Base-by-base conservation (phyloP, 2,888 invertebrate genomes). In the Drosophila phalerata region DNA sequence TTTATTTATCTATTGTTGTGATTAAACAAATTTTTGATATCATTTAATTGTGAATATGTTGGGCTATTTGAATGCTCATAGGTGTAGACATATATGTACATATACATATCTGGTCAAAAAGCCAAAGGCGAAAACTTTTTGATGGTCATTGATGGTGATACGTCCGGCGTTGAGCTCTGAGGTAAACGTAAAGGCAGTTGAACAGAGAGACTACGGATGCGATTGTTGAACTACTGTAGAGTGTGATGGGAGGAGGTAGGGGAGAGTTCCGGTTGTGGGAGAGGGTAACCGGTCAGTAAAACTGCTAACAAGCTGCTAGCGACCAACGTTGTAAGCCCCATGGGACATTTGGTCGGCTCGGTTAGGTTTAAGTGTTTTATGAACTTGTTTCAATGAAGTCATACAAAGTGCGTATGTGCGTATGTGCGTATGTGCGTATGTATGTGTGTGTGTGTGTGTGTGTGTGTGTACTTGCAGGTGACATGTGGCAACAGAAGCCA, bases 331-430 rank as follows among this genome's bases (percentile, higher is more conserved):
- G 79, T 68, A 86, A 85, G 58, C 69, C 79, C 79, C 78, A 73
- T 65, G 80, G 82, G 79, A 82, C 82, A 79, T 81, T 80, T 82
- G 78, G 81, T 73, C 78, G 73, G 82, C 68, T 73, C 73, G 81
- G 78, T 65, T 73, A 52, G 78, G 81, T 85, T 90, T 89, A 90
- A 90, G 89, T 90, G 91, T 89, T 90, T 90, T 90, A 90, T 90
- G 90, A 90, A 90, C 89, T 90, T 84, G 83, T 89, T 88, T 89
- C 88, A 85, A 84, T 87, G 79, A 81, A 89, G 82, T 87, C 89
- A 79, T 48, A 78, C 88, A 72, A 81, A 71, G 69, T 85, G 85
- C 77, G 85, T 77, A 64, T 60, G 66, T 43, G 63, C 57, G 52
- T 56, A 28, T 43, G 45, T 37, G 32, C 6, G 5, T 37, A 28